Conservation (phyloP, 35 echinoderm and acorn worm genomes). For the Strongylocentrotus purpuratus region DNA sequence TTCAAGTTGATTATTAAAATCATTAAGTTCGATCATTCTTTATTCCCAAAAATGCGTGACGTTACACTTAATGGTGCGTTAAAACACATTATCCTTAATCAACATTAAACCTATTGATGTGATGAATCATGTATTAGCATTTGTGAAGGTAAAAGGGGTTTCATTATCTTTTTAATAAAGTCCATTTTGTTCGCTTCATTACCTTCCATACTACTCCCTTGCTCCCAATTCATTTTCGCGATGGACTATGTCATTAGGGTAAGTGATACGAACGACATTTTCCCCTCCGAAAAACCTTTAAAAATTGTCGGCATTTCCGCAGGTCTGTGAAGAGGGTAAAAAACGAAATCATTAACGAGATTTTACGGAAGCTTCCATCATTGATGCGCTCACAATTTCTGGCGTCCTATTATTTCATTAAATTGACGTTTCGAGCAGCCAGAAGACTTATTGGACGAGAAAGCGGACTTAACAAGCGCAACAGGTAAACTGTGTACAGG, state of each 20-base stretch:
- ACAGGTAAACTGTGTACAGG: not conserved
- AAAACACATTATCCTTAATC: not conserved
- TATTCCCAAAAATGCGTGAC: not conserved
- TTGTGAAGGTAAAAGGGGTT: not conserved
- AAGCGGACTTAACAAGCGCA: not conserved
- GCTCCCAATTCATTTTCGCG: not conserved
- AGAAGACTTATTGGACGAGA: not conserved
- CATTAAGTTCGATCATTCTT: not conserved
- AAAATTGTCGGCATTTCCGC: not conserved
- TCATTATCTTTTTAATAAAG: not conserved
- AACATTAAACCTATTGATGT: not conserved
- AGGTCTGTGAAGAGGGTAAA: not conserved
- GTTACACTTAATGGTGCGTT: not conserved
- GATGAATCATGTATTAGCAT: conserved; percentile 3
- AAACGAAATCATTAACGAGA: not conserved
- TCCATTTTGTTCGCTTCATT: not conserved
- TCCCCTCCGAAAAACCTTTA: not conserved
- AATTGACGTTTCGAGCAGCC: not conserved
- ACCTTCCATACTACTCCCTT: not conserved
- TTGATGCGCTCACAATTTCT: not conserved
- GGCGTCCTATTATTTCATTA: not conserved
- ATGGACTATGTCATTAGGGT: not conserved
- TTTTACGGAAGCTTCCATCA: not conserved
- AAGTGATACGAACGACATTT: conserved; percentile 9
- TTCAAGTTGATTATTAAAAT: not conserved